Evolutionary conservation across 2,888 invertebrate species (phyloP), one percentile per base, ranked within the genome.

Genomic region (Halictus quadricinctus): DNA sequence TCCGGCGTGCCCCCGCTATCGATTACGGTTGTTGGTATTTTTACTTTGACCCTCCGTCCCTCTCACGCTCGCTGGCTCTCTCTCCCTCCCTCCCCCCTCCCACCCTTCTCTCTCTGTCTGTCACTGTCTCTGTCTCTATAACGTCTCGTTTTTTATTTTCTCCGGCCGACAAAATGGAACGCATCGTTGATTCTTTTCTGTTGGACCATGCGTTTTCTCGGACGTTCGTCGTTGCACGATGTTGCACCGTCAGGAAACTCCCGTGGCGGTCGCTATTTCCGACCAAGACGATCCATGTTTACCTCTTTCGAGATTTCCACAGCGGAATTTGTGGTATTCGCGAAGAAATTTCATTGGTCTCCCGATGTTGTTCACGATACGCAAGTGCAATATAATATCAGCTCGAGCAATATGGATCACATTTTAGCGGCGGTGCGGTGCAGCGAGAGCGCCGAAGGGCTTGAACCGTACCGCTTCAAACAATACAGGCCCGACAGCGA

Each of bases 21-120:
- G 81, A 81, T 83, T 80, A 60, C 21, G 29, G 41, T 48, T 60
- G 29, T 43, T 60, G 74, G 54, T 64, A 46, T 72, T 72, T 72
- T 72, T 60, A 18, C 48, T 29, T 72, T 48, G 18, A 69, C 69
- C 21, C 69, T 36, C 36, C 41, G 18, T 66, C 29, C 29, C 29
- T 36, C 64, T 21, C 15, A 18, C 2, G 6, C 7, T 7, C 64
- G 4, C 58, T 25, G 25, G 2, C n/a, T 3, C 25, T 58, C 12
- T 58, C 58, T 58, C 58, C 3, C 58, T 58, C 10, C 8, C 25
- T 12, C n/a, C 12, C n/a, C n/a, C n/a, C n/a, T n/a, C n/a, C n/a
- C n/a, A n/a, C n/a, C n/a, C n/a, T n/a, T n/a, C n/a, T n/a, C n/a
- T 58, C n/a, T 0, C n/a, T 10, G n/a, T 4, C 25, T 25, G 13